These are phyloP conservation scores for Biston betularia DNA, from an alignment of 2,888 invertebrate genomes.

Conservation along the genomic window DNA sequence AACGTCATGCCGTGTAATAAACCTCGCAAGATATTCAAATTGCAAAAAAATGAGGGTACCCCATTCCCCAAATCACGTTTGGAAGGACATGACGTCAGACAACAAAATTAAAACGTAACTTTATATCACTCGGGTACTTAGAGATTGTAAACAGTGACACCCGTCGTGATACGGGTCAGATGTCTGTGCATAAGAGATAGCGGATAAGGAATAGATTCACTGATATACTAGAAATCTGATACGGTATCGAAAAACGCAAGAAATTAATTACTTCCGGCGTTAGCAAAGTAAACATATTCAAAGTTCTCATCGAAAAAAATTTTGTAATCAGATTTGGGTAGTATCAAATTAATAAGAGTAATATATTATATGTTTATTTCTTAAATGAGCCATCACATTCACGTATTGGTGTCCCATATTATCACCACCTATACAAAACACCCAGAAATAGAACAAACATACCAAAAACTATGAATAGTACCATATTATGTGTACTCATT, in stretches of 20 bases:
- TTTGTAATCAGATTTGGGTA: too few species aligned
- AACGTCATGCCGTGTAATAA: constrained; percentile 26
- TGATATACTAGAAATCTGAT: constrained; percentile 6
- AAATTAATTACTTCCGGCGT: not conserved
- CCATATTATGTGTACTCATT: too few species aligned
- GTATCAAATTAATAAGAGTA: too few species aligned
- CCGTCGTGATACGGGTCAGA: constrained; percentile 26
- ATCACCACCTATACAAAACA: too few species aligned
- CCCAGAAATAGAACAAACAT: too few species aligned
- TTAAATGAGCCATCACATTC: too few species aligned
- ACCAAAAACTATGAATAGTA: too few species aligned
- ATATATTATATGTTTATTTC: too few species aligned
- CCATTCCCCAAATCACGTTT: constrained; percentile 35
- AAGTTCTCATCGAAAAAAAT: too few species aligned
- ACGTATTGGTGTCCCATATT: too few species aligned
- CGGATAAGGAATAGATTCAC: constrained; percentile 26
- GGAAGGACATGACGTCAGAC: constrained; percentile 55
- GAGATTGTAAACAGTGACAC: constrained; percentile 56
- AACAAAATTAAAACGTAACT: constrained; percentile 64
- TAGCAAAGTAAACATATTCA: too few species aligned
- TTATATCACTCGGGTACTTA: constrained; percentile 56
- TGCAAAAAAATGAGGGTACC: constrained; percentile 20
- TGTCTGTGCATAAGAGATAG: constrained; percentile 36
- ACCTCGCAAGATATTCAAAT: constrained; percentile 25
- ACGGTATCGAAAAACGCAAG: not conserved